Base-by-base conservation (phyloP, 2,113 vertebrate species). In the Colistium nudipinnis region DNA sequence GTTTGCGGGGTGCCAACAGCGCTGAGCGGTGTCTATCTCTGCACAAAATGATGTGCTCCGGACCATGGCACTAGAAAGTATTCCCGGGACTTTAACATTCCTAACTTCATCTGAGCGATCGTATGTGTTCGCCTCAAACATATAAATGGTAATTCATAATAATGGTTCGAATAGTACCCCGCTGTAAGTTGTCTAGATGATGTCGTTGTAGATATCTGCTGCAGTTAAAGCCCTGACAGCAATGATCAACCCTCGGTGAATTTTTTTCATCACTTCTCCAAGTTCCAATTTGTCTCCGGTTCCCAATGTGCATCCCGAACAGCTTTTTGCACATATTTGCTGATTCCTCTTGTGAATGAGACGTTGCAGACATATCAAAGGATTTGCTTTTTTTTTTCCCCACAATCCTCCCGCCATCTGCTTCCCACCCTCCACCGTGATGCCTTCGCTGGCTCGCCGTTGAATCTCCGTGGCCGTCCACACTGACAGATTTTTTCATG, bases 341-440 rank as follows among this genome's bases (percentile, higher is more conserved):
- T 43, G 62, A 75, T 66, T 47, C 78, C 57, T 71, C 72, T 82
- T 65, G 64, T 73, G 75, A 76, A 78, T 38, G 55, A 49, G 67
- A 65, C 56, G 25, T 38, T 61, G 48, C 68, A 77, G 81, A 86
- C 76, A 60, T 67, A 85, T 77, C 65, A 74, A 83, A 82, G 66
- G 76, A 77, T 81, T 75, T 62, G 19, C 44, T 3, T 56, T 24
- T 36, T 48, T 48, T 48, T 16, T 45, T 70, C 41, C 24, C 31
- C 53, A 48, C 59, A 89, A 70, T 79, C 74, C 56, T 71, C 62
- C 49, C 27, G 72, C 87, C 85, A 87, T 88, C 87, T 84, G 85
- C 72, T 85, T 49, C 11, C 43, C 66, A 51, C 27, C 55, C 63
- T 67, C 70, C 49, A 80, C 62, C 53, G 81, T 80, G 69, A 81